These are phyloP conservation scores for Leptoclinus maculatus DNA, from an alignment of 2,797 vertebrate species.

Conservation along the genomic window DNA sequence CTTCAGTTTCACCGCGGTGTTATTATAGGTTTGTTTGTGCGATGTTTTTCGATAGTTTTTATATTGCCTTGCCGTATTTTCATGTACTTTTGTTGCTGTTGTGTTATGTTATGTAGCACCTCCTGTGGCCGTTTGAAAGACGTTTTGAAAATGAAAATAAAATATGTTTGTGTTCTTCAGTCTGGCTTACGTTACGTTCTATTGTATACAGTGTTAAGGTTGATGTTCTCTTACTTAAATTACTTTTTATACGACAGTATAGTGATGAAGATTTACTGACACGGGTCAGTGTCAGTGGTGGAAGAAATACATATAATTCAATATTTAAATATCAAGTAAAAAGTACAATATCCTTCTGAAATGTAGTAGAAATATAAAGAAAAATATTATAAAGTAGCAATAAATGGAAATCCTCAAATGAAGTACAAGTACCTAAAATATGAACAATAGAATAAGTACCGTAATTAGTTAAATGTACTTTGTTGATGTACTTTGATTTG, in stretches of 20 bases:
- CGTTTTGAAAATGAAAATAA: constrained; percentile 28
- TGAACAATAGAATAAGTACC: neutral
- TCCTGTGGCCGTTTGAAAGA: neutral
- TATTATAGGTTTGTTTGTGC: neutral
- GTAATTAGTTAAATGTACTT: neutral
- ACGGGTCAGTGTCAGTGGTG: neutral
- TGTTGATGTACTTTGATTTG: neutral
- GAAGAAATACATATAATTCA: neutral
- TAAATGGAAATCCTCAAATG: neutral
- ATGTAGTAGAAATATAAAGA: neutral
- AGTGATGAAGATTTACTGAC: neutral
- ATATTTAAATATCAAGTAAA: neutral
- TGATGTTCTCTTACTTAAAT: neutral
- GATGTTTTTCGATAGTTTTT: neutral
- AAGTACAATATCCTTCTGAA: neutral
- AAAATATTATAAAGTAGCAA: neutral
- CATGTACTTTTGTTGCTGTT: neutral
- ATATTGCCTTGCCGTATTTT: neutral
- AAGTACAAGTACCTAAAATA: neutral
- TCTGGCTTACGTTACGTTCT: neutral
- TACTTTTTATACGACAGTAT: too few relatives aligned
- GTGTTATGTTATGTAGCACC: neutral
- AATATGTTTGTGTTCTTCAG: neutral
- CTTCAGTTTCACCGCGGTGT: constrained; percentile 9
- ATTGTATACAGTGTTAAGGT: neutral